Evolutionary conservation across 1,140 invertebrate species (phyloP).

Genomic region (Spodoptera litura): DNA sequence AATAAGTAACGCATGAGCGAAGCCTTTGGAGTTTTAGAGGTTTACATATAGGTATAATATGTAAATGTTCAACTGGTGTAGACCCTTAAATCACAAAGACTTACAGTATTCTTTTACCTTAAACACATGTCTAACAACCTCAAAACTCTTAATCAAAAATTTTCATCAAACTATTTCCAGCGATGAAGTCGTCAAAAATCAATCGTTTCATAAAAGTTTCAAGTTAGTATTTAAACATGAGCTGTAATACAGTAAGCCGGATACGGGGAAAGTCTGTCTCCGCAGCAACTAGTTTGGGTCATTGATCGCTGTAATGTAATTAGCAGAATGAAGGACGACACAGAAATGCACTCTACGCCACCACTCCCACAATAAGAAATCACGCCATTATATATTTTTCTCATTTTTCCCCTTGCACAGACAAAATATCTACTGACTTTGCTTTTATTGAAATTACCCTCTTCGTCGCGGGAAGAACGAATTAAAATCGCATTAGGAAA

Average conservation of each 20-base stretch:
- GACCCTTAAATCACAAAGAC: too few relatives aligned
- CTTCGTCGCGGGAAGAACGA: constrained; percentile 78
- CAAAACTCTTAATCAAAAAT: too few relatives aligned
- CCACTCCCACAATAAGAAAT: constrained; percentile 27
- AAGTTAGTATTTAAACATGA: not conserved
- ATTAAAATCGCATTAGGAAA: constrained; percentile 84
- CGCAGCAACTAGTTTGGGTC: not conserved
- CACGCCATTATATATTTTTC: constrained; percentile 8
- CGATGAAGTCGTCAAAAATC: too few relatives aligned
- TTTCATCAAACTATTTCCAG: too few relatives aligned
- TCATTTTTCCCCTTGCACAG: constrained; percentile 52
- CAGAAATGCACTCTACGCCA: constrained; percentile 38
- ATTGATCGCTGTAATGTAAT: constrained; percentile 42
- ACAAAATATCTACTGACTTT: constrained; percentile 70
- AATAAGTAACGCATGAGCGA: not conserved
- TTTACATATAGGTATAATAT: too few relatives aligned
- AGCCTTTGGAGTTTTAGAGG: too few relatives aligned
- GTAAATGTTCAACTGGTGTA: too few relatives aligned
- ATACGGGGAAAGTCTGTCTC: not conserved
- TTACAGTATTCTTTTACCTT: too few relatives aligned
- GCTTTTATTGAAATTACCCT: constrained; percentile 81
- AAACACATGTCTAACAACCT: too few relatives aligned
- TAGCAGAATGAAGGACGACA: constrained; percentile 30
- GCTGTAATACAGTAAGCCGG: not conserved
- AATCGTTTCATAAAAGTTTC: not conserved